Evolutionary conservation across 2,888 invertebrate species (phyloP), one percentile per base, ranked within the genome.

Genomic region (Hydraecia micacea): DNA sequence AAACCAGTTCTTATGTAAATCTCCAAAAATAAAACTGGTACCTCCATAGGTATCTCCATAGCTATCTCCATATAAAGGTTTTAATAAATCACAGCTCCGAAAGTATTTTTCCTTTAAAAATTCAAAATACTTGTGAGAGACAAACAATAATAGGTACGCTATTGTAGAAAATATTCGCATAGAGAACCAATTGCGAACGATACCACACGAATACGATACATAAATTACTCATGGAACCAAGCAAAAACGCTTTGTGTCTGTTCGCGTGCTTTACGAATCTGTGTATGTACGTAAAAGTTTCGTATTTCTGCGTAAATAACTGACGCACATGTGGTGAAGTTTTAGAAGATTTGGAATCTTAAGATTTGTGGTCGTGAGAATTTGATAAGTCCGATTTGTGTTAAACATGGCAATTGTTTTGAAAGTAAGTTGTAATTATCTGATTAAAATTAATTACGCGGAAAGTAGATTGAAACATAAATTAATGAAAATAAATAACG

Each of bases 171-270:
- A 67, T 70, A 81, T 79, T 81, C 46, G 28, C 72, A 52, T 66
- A 63, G 70, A 73, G 15, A 76, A 77, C 62, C 76, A 86, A 81
- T 88, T 83, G 75, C 75, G 52, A 79, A 58, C 55, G 55, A 55
- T 55, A 55, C 55, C 55, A 25, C 25, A 32, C 32, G 32, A 32
- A 32, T 1, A 70, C 68, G 70, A 84, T 78, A 81, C 76, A 79
- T 81, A 70, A 77, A 88, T 88, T 82, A 80, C 85, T 86, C 76
- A 52, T 75, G 71, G 66, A 73, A 77, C 75, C 62, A 65, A 80
- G 72, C 67, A 79, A 77, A 78, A 84, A 82, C 63, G 62, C 81
- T 77, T 66, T 72, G 32, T 62, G 39, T 62, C 21, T 77, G 28
- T 72, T 75, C 83, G 46, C 63, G 25, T 63, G 46, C 8, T 36